Conservation (phyloP, 1,140 invertebrate species). For the Holcopasites calliopsidis region DNA sequence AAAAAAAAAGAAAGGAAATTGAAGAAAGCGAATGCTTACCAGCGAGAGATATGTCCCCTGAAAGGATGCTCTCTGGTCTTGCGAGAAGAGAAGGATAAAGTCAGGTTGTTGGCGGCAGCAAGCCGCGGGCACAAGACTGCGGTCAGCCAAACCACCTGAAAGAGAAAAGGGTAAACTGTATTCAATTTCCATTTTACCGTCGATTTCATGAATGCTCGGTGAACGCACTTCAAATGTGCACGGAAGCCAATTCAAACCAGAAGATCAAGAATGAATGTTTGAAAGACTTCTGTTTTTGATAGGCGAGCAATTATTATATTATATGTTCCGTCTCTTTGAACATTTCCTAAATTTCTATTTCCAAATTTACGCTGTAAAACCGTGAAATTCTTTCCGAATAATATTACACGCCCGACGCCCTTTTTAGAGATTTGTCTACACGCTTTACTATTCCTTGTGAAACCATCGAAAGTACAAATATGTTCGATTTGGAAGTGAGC, state of each 20-base stretch:
- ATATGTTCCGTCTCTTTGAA: no score
- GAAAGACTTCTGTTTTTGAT: no score
- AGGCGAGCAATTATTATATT: no score
- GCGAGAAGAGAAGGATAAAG: slow-evolving; percentile 71
- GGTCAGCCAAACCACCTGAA: slow-evolving; percentile 79
- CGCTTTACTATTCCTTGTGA: neutral
- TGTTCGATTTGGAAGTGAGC: neutral
- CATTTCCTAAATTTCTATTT: no score
- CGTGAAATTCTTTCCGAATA: no score
- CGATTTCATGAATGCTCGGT: neutral
- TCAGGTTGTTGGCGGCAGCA: slow-evolving; percentile 77
- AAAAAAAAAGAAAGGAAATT: no score
- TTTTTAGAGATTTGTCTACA: no score
- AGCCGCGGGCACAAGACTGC: slow-evolving; percentile 77
- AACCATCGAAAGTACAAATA: neutral
- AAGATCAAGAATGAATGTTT: neutral
- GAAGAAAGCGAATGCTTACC: slow-evolving; percentile 49
- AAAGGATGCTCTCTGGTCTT: slow-evolving; percentile 72
- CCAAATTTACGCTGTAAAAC: no score
- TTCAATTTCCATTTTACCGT: neutral
- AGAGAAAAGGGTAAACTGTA: slow-evolving; percentile 17
- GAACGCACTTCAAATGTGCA: no score
- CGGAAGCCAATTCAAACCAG: no score
- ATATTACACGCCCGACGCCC: no score
- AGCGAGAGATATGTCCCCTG: slow-evolving; percentile 71